A percentile compares a stretch with the other conserved stretches of the same genome.
phyloP scores from a whole-genome alignment of 30 jellyfish, hydroid and myxozoan genomes.

The Pelagia noctiluca region DNA sequence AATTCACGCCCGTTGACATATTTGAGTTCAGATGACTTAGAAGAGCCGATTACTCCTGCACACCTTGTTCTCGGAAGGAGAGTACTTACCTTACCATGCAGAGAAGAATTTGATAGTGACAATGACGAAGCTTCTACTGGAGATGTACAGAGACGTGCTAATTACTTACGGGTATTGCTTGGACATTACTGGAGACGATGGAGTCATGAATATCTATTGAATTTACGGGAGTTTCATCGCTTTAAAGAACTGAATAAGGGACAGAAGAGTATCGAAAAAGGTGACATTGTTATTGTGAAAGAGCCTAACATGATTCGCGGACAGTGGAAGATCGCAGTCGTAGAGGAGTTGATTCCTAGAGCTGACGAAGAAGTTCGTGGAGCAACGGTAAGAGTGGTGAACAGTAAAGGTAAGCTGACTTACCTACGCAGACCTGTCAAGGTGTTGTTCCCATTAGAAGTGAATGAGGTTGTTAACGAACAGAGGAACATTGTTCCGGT shows the following conservation, averaged over 20 bases:
- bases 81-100: slow-evolving; percentile 17
- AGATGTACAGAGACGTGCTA: slow-evolving; percentile 39
- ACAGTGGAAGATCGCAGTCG: slow-evolving; percentile 34
- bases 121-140: slow-evolving; percentile 14
- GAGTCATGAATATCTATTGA: slow-evolving; percentile 37
- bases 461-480: neutral
- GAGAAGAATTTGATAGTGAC: slow-evolving; percentile 29
- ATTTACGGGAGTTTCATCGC: slow-evolving; percentile 37
- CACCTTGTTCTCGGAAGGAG: slow-evolving; percentile 35
- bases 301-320: neutral
- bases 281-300: slow-evolving; percentile 36
- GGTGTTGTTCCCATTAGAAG: neutral
- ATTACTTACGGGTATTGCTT: slow-evolving; percentile 19
- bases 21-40: slow-evolving; percentile 9
- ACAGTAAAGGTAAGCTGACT: slow-evolving; percentile 5
- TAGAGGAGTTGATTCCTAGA: slow-evolving; percentile 8
- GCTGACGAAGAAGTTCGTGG: slow-evolving; percentile 15
- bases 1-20: slow-evolving; percentile 32
- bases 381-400: slow-evolving; percentile 16
- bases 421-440: neutral
- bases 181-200: slow-evolving; percentile 49
- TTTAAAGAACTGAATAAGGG: slow-evolving; percentile 5
- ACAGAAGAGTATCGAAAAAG: neutral
- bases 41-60: slow-evolving; percentile 37
- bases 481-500: neutral